Percentiles rank a stretch among this genome's conserved stretches.
These are phyloP conservation scores for Cecidostiba fungosa DNA, from an alignment of 2,888 invertebrate species.

Conservation along the genomic window DNA sequence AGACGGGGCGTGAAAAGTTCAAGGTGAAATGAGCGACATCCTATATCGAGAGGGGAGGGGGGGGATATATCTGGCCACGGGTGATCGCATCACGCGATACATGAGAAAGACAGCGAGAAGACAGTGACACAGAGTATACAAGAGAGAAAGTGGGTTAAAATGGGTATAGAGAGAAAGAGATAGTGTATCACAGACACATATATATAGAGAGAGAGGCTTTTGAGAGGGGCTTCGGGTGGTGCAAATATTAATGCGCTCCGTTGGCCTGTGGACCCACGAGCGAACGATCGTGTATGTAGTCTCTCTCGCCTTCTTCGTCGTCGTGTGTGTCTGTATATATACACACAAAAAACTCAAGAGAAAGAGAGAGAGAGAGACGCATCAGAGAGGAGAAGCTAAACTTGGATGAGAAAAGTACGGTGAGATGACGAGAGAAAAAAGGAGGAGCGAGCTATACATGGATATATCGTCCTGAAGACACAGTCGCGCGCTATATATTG, in stretches of 20 bases:
- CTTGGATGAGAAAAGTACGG: neutral
- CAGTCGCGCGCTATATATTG: neutral
- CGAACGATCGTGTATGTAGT: neutral
- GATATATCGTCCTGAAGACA: neutral
- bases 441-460: neutral
- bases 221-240: neutral
- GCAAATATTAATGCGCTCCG: neutral
- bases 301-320: neutral
- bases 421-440: neutral
- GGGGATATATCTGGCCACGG: neutral
- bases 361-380: neutral
- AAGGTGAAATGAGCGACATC: conserved; percentile 56
- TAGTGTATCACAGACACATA: neutral
- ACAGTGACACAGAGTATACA: neutral
- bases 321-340: neutral
- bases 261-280: neutral
- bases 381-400: no score
- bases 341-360: neutral
- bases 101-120: conserved; percentile 17
- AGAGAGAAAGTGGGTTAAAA: conserved; percentile 22
- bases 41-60: conserved; percentile 3
- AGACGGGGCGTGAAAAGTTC: conserved; percentile 44
- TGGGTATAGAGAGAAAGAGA: neutral
- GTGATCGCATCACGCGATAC: conserved; percentile 20
- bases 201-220: no score